A percentile compares a stretch with the other conserved stretches of the same genome.
Conservation (phyloP, 2,888 invertebrate genomes). For the Chrysotoxum bicinctum region DNA sequence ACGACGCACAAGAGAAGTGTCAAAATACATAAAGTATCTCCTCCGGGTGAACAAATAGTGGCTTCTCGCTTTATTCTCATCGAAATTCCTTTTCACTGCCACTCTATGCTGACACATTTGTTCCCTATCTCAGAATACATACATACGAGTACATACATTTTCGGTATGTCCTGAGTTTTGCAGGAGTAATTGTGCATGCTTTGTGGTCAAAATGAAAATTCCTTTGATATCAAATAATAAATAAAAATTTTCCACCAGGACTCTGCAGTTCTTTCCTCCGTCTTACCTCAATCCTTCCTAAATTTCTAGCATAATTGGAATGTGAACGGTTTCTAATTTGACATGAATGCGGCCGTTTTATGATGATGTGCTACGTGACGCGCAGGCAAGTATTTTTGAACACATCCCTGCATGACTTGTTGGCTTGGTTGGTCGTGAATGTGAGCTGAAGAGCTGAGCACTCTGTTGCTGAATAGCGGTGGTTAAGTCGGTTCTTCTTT, state of each 20-base stretch:
- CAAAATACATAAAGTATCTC: slow-evolving; percentile 56
- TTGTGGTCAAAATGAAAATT: slow-evolving; percentile 47
- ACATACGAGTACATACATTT: background rate
- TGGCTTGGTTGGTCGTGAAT: background rate
- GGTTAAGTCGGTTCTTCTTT: slow-evolving; percentile 16
- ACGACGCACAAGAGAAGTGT: slow-evolving; percentile 36
- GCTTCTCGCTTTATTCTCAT: slow-evolving; percentile 7
- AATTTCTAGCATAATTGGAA: slow-evolving; percentile 68
- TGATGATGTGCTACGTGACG: slow-evolving; percentile 60
- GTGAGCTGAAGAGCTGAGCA: slow-evolving; percentile 6
- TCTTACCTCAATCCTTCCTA: slow-evolving; percentile 33
- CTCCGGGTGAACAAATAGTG: slow-evolving; percentile 42
- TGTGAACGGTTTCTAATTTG: slow-evolving; percentile 67
- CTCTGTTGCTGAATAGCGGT: background rate
- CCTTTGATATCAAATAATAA: slow-evolving; percentile 49
- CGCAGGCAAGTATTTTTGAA: slow-evolving; percentile 32
- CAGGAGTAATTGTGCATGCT: background rate
- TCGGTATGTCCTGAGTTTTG: background rate
- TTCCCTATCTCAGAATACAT: background rate
- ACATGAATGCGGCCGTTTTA: slow-evolving; percentile 62
- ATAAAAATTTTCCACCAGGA: slow-evolving; percentile 5
- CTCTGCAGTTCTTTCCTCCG: background rate
- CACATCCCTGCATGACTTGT: slow-evolving; percentile 15
- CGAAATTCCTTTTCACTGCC: slow-evolving; percentile 24
- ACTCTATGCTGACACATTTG: background rate